A percentile compares a stretch with the other conserved stretches of the same genome.
Evolutionary conservation across 2,113 vertebrate genomes (phyloP).

Genomic region (Sebastes schlegelii): DNA sequence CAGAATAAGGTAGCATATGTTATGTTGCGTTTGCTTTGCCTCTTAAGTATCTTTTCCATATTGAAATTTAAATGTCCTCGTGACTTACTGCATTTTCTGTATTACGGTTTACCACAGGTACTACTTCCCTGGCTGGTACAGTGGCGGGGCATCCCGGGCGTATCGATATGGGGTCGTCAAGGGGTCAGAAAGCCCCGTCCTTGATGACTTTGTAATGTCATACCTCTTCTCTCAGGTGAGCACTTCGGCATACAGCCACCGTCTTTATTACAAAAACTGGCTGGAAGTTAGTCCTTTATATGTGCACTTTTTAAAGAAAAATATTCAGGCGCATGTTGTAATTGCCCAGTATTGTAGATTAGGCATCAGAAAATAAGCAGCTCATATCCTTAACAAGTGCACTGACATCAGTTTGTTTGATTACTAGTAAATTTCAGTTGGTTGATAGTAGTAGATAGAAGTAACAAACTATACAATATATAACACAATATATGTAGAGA

Average conservation of each 20-base stretch:
- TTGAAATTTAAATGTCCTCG: background rate
- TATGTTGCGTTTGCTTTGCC: background rate
- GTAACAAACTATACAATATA: background rate
- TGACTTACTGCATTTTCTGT: background rate
- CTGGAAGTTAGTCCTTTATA: background rate
- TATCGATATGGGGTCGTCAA: constrained; percentile 92
- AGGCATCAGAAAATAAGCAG: constrained; percentile 13
- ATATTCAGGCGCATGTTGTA: background rate
- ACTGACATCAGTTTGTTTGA: background rate
- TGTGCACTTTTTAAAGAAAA: background rate
- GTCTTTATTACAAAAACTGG: background rate
- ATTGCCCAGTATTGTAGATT: background rate
- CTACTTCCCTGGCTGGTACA: constrained; percentile 97
- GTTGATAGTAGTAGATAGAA: background rate
- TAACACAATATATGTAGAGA: no score
- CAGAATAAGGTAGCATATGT: constrained; percentile 86
- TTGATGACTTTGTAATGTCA: constrained; percentile 93
- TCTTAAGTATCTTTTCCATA: background rate
- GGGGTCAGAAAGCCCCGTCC: constrained; percentile 90
- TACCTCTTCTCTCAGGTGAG: constrained; percentile 96
- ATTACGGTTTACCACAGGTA: constrained; percentile 81
- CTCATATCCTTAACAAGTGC: constrained; percentile 5
- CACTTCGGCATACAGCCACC: background rate
- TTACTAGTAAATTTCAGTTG: background rate
- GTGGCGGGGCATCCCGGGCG: constrained; percentile 87